These are phyloP conservation scores for Cebidichthys violaceus DNA, from an alignment of 2,113 vertebrate genomes.

Conservation along the genomic window DNA sequence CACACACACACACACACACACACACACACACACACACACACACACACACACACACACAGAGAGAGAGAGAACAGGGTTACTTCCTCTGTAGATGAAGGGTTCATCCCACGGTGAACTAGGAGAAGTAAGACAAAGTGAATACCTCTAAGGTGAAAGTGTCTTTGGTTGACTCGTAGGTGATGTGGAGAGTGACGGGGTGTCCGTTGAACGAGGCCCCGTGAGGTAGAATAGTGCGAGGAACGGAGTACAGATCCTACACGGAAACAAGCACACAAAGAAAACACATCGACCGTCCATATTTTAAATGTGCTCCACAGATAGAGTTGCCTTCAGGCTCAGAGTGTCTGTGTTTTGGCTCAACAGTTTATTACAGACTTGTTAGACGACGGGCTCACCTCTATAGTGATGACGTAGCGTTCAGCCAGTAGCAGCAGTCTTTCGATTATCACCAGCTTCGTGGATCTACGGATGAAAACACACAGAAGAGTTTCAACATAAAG, in stretches of 20 bases:
- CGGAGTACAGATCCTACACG: slow-evolving; percentile 94
- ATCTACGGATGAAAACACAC: slow-evolving; percentile 81
- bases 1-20: background rate
- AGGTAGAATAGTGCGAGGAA: slow-evolving; percentile 99
- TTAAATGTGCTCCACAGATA: background rate
- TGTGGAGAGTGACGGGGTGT: slow-evolving; percentile 95
- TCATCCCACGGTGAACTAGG: background rate
- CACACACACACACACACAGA: slow-evolving; percentile 59
- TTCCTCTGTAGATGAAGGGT: background rate
- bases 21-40: no score
- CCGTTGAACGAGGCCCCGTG: slow-evolving; percentile 98
- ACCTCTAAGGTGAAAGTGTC: slow-evolving; percentile 98
- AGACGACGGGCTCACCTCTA: slow-evolving; percentile 93
- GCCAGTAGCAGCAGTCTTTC: slow-evolving; percentile 96
- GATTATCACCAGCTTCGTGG: slow-evolving; percentile 98
- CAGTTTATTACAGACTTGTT: background rate
- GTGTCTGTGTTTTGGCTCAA: background rate
- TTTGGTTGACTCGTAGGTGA: slow-evolving; percentile 99
- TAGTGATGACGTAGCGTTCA: slow-evolving; percentile 98
- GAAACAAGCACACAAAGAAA: slow-evolving; percentile 7
- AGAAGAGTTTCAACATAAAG: background rate
- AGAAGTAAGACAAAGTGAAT: no score
- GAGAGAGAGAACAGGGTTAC: background rate
- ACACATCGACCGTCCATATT: background rate
- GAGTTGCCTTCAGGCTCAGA: background rate